Conservation (phyloP, 2,888 invertebrate genomes). For the Mesorhabditis spiculigera region DNA sequence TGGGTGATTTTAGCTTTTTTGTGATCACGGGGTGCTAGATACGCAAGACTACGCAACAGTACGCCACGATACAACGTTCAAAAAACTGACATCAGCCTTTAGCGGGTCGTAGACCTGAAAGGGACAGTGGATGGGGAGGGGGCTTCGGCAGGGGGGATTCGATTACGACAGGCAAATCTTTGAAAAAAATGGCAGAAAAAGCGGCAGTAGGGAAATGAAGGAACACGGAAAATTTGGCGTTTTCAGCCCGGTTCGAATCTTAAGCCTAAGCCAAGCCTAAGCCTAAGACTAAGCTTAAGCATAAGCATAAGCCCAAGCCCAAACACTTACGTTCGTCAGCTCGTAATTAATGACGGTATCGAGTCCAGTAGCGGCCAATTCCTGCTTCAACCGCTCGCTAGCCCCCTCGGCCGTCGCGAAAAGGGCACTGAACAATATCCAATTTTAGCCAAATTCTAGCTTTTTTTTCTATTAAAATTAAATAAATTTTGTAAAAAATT, state of each 20-base stretch:
- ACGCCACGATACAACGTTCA: slow-evolving; percentile 1
- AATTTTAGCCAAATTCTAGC: neutral
- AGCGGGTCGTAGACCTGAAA: slow-evolving; percentile 2
- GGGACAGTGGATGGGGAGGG: neutral
- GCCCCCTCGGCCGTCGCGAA: slow-evolving; percentile 51
- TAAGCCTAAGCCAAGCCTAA: too few species aligned
- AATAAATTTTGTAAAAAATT: neutral
- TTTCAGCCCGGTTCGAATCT: too few species aligned
- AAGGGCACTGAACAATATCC: slow-evolving; percentile 39
- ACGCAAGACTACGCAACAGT: neutral
- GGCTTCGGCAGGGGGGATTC: neutral
- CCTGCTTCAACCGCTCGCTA: slow-evolving; percentile 47
- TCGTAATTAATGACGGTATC: slow-evolving; percentile 54
- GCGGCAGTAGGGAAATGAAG: too few species aligned
- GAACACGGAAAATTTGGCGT: too few species aligned
- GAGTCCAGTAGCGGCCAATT: slow-evolving; percentile 39
- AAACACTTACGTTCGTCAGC: slow-evolving; percentile 34
- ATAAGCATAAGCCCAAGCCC: too few species aligned
- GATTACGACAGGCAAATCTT: neutral
- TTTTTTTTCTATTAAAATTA: neutral
- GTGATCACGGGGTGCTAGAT: too few species aligned
- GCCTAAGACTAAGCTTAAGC: too few species aligned
- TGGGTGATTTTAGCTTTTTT: neutral
- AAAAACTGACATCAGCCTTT: neutral
- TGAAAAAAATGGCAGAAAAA: too few species aligned